These are phyloP conservation scores for Leptocoma aspasia DNA, from an alignment of 2,113 vertebrate species.

Conservation along the genomic window DNA sequence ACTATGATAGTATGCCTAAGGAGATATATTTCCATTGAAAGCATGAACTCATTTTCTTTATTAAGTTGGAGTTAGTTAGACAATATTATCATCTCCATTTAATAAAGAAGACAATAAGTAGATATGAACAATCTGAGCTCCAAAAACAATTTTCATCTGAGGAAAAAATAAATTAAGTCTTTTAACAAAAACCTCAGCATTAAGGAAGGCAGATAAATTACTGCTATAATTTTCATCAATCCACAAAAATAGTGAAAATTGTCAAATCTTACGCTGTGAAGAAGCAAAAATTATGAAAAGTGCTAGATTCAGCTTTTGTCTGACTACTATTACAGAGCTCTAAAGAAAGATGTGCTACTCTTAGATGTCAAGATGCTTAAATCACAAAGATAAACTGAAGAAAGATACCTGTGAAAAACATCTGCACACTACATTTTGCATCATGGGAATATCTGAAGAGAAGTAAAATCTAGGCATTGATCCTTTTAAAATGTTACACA, in stretches of 20 bases:
- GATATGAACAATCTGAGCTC: not conserved
- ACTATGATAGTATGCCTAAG: not conserved
- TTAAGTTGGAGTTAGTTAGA: not conserved
- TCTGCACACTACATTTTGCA: not conserved
- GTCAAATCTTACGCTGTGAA: not conserved
- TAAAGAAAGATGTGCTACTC: not conserved
- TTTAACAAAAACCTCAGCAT: not conserved
- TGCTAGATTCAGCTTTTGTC: not conserved
- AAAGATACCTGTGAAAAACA: not conserved
- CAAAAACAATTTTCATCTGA: rapidly evolving
- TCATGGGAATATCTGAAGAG: not conserved
- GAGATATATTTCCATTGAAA: not conserved
- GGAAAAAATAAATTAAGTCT: not conserved
- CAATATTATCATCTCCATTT: not conserved
- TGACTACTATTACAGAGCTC: not conserved
- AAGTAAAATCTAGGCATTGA: not conserved
- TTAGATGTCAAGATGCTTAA: not conserved
- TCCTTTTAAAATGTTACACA: not conserved
- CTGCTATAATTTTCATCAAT: not conserved
- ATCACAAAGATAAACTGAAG: not conserved
- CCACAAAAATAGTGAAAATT: not conserved
- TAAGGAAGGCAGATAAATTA: not conserved
- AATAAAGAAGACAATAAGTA: not conserved
- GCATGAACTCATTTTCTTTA: not conserved
- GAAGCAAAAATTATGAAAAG: not conserved